A percentile compares a stretch with the other conserved stretches of the same genome.
Conservation (phyloP, 2,888 invertebrate genomes). For the Brenthis ino region DNA sequence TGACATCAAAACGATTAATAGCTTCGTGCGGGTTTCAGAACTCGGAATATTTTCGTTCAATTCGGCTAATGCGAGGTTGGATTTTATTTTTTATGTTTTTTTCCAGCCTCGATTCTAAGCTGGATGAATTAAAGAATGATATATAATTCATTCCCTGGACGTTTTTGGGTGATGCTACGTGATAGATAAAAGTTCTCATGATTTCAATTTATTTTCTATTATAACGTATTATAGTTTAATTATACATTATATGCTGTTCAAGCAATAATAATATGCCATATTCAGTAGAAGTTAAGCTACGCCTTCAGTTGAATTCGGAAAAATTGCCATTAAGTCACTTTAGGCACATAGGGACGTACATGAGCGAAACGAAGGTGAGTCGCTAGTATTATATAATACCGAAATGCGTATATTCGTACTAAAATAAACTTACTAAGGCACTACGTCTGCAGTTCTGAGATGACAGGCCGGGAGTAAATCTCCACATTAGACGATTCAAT, state of each 20-base stretch:
- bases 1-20: constrained; percentile 81
- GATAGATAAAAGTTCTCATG: constrained; percentile 11
- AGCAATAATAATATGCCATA: no score
- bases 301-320: no score
- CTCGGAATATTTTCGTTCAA: constrained; percentile 73
- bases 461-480: constrained; percentile 15
- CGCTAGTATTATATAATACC: no score
- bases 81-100: constrained; percentile 61
- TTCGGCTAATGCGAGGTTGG: constrained; percentile 64
- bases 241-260: no score
- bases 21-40: constrained; percentile 64
- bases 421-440: constrained; percentile 11
- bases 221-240: no score
- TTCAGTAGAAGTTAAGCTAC: no score
- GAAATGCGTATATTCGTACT: constrained; percentile 11
- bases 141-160: constrained; percentile 31
- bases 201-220: neutral
- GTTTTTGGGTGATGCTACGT: constrained; percentile 19
- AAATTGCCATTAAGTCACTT: no score
- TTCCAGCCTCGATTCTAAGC: constrained; percentile 46
- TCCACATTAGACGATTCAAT: neutral
- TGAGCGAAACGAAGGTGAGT: no score
- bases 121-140: constrained; percentile 43
- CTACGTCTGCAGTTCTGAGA: constrained; percentile 13
- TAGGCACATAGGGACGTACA: no score